A percentile compares a stretch with the other conserved stretches of the same genome.
These are phyloP conservation scores for Cyphomyrmex costatus DNA, from an alignment of 1,140 invertebrate species.

Conservation along the genomic window DNA sequence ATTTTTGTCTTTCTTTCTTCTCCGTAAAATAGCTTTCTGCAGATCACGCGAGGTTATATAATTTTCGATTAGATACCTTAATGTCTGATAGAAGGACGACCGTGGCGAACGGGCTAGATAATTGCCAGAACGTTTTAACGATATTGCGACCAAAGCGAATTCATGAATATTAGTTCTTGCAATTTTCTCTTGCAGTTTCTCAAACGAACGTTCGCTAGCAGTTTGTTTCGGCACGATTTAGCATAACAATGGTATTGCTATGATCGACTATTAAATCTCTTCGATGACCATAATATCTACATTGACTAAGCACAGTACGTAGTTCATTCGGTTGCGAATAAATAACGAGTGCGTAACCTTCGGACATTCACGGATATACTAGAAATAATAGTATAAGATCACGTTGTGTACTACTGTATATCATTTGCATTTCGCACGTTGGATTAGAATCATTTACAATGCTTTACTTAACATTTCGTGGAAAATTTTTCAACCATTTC, in stretches of 20 bases:
- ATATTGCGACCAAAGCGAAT: constrained; percentile 5
- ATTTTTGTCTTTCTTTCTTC: constrained; percentile 1
- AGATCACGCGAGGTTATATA: constrained; percentile 56
- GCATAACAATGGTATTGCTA: background rate
- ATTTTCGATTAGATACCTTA: constrained; percentile 46
- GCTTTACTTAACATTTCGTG: background rate
- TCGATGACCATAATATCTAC: constrained; percentile 1
- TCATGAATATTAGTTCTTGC: constrained; percentile 6
- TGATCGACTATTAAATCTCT: background rate
- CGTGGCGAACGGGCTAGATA: background rate
- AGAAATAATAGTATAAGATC: constrained; percentile 45
- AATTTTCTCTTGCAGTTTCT: constrained; percentile 20
- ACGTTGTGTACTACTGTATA: background rate
- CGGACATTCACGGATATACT: background rate
- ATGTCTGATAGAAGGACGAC: constrained; percentile 20
- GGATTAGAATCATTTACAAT: constrained; percentile 10
- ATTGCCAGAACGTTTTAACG: constrained; percentile 25
- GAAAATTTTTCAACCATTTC: background rate
- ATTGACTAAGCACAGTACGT: background rate
- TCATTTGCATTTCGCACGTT: constrained; percentile 3
- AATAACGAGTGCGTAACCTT: constrained; percentile 51
- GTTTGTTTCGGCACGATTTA: background rate
- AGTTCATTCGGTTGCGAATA: constrained; percentile 2
- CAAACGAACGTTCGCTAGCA: background rate
- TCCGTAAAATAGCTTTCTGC: background rate